phyloP scores from a whole-genome alignment of 92 coral and sea anemone genomes.

The Hydrozoanthus gracilis region DNA sequence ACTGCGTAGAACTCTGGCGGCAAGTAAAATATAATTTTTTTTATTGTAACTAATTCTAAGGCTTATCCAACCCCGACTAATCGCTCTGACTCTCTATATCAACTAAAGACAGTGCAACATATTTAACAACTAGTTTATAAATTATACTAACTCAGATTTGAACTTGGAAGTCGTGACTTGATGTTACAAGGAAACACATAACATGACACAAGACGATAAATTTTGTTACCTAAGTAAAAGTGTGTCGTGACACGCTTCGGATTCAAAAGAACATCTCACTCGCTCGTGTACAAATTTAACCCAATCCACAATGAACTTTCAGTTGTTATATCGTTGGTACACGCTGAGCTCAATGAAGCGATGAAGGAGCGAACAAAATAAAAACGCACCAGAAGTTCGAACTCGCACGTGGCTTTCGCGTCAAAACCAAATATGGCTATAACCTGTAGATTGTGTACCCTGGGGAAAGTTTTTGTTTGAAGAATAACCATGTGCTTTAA shows the following conservation, averaged over 20 bases:
- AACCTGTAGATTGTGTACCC: neutral
- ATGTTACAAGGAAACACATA: neutral
- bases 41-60: neutral
- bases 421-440: conserved; percentile 7
- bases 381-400: neutral
- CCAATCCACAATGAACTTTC: neutral
- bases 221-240: neutral
- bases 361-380: conserved; percentile 16
- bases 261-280: neutral
- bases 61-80: neutral
- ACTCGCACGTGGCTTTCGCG: neutral
- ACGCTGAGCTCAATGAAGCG: conserved; percentile 29
- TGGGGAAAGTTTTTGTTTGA: neutral
- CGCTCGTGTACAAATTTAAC: neutral
- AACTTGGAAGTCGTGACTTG: neutral
- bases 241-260: conserved; percentile 30
- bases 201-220: neutral
- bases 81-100: neutral
- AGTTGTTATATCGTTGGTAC: neutral
- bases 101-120: neutral
- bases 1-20: too few species aligned
- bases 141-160: neutral
- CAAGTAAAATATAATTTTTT: neutral
- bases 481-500: too few species aligned
- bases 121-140: neutral